These are phyloP conservation scores for Drosophila aff. DNA, from an alignment of 1,140 invertebrate genomes.

Conservation along the genomic window DNA sequence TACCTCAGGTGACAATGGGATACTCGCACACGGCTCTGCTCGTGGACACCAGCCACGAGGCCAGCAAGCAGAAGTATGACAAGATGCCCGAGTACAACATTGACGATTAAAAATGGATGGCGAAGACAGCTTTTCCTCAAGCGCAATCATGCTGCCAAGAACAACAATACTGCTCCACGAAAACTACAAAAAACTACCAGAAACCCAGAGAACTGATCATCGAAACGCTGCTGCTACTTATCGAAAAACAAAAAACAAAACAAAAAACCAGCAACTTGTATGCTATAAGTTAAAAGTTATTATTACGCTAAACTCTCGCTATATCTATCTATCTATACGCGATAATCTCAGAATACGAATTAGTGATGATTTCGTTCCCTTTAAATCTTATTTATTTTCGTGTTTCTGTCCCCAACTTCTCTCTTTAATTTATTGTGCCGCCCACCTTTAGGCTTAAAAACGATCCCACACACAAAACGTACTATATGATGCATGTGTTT, in stretches of 20 bases:
- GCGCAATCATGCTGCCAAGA: conserved; percentile 47
- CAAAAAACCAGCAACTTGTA: conserved; percentile 40
- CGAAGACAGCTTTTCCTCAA: conserved; percentile 10
- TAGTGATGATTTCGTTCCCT: conserved; percentile 7
- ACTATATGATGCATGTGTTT: conserved; percentile 8
- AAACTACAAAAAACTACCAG: conserved; percentile 51
- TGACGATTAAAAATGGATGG: conserved; percentile 70
- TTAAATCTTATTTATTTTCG: conserved; percentile 57
- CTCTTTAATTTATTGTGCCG: conserved; percentile 69
- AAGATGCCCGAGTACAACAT: conserved; percentile 86
- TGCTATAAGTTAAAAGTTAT: conserved; percentile 65
- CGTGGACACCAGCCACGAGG: conserved; percentile 86
- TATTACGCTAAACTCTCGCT: conserved; percentile 36
- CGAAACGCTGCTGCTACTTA: conserved; percentile 79
- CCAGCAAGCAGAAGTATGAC: conserved; percentile 86
- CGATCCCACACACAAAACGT: conserved; percentile 17
- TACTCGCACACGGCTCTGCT: conserved; percentile 92
- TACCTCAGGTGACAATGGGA: conserved; percentile 93
- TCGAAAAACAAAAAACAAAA: conserved; percentile 25
- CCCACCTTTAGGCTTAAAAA: conserved; percentile 62
- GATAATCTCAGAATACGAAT: conserved; percentile 58
- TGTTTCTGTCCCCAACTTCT: conserved; percentile 12
- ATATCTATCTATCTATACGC: conserved; percentile 48
- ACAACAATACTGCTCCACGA: conserved; percentile 72
- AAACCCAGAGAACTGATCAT: conserved; percentile 76